Conservation (phyloP, 2,113 vertebrate species). For the Hepsetus odoe region DNA sequence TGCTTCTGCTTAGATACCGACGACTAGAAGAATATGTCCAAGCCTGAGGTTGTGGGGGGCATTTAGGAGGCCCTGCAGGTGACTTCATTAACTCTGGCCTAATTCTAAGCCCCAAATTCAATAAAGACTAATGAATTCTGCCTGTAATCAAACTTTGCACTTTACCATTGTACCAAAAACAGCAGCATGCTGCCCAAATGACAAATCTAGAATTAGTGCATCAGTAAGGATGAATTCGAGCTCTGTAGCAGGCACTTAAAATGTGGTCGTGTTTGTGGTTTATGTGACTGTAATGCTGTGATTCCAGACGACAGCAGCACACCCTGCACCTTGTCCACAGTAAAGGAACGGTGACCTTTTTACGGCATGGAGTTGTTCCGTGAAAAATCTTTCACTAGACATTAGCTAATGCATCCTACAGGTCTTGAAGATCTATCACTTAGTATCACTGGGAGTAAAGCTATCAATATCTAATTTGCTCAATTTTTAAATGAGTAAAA, state of each 20-base stretch:
- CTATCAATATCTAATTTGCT: too few relatives aligned
- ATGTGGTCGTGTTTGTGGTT: not conserved
- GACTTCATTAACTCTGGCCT: not conserved
- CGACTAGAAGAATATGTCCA: not conserved
- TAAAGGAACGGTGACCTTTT: constrained; percentile 4
- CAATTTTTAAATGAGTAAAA: too few relatives aligned
- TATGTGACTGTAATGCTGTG: not conserved
- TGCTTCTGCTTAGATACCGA: not conserved
- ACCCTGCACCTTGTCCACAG: not conserved
- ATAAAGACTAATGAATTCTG: not conserved
- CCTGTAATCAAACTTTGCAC: not conserved
- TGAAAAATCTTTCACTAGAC: not conserved
- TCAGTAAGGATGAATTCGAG: too few relatives aligned
- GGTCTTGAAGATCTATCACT: not conserved
- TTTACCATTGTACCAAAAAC: not conserved
- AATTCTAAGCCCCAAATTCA: not conserved
- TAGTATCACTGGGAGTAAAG: too few relatives aligned
- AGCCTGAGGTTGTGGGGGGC: not conserved
- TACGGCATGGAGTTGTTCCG: not conserved
- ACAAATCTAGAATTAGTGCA: too few relatives aligned
- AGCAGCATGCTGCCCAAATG: too few relatives aligned
- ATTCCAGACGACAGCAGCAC: not conserved
- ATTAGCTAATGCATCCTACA: not conserved
- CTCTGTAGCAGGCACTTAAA: too few relatives aligned
- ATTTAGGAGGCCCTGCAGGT: not conserved